These are phyloP conservation scores for Hydractinia symbiolongicarpus DNA, from an alignment of 30 jellyfish, hydroid and myxozoan genomes.

Conservation along the genomic window DNA sequence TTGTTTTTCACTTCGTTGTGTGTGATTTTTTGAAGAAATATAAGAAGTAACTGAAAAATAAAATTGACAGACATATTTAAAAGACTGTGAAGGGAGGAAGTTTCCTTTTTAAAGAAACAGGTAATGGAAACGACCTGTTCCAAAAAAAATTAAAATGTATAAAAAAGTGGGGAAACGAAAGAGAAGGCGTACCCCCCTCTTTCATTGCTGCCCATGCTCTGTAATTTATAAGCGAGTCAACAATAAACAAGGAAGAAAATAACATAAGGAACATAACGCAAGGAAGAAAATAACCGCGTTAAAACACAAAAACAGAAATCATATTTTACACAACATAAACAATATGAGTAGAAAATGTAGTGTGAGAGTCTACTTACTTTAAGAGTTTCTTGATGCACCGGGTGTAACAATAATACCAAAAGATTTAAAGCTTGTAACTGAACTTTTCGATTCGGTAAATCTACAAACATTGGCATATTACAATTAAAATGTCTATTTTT, in stretches of 20 bases:
- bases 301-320: too few relatives aligned
- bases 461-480: constrained; percentile 19
- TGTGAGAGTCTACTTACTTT: not conserved
- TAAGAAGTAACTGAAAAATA: constrained; percentile 48
- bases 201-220: too few relatives aligned
- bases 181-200: too few relatives aligned
- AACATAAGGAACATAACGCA: too few relatives aligned
- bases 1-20: constrained; percentile 54
- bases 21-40: constrained; percentile 52
- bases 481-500: too few relatives aligned
- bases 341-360: too few relatives aligned
- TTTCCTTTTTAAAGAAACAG: not conserved
- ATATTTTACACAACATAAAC: too few relatives aligned
- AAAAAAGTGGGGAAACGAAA: too few relatives aligned
- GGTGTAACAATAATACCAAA: constrained; percentile 65
- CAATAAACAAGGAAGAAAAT: too few relatives aligned
- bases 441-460: constrained; percentile 69
- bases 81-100: not conserved
- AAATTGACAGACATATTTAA: too few relatives aligned
- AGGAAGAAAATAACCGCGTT: too few relatives aligned
- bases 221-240: too few relatives aligned
- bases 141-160: not conserved
- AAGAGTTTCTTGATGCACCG: constrained; percentile 80
- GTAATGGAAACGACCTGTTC: not conserved
- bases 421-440: constrained; percentile 93